Evolutionary conservation across 2,888 invertebrate genomes (phyloP), one percentile per base, ranked within the genome.

Genomic region (Salticus scenicus): DNA sequence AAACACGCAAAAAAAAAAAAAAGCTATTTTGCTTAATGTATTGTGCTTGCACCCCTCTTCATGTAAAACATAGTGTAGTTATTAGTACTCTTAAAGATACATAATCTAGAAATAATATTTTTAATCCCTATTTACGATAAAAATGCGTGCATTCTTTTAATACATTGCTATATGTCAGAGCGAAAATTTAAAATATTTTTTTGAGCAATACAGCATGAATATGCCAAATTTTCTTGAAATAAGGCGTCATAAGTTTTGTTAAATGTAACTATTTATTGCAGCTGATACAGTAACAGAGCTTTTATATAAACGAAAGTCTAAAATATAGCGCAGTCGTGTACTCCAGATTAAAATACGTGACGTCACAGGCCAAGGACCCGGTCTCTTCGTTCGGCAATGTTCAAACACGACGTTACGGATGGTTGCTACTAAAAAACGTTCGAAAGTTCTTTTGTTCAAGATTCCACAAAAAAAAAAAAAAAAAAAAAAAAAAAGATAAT

Each of bases 381-480:
- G 69, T 30, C 33, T 51, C 66, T 74, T 69, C 57, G 63, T 24
- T 33, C 84, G 84, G 84, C 84, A 14, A 63, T 31, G 63, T 69
- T 84, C 84, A 84, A 84, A 84, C 84, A 72, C 47, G 31, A 12
- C 63, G 84, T 76, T 78, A 71, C 69, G 78, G 57, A 67, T 84
- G 73, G 84, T 77, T 84, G 77, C 51, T 14, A 33, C 47, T 51
- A 37, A 27, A 77, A 72, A 83, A 77, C 76, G 72, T 83, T 41
- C 66, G 69, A 66, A 67, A 63, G 82, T 37, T 77, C 84, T 84
- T 84, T 77, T 84, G 84, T 84, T 73, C 41, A 42, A 51, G 63
- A 73, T 84, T 83, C 83, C 73, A 37, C 71, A 82, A 76, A 71
- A 74, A 75, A 76, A 76, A 66, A 82, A 76, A 71, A 74, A 75